These are phyloP conservation scores for Strongylocentrotus purpuratus DNA, from an alignment of 35 echinoderm and acorn worm genomes.

Conservation along the genomic window DNA sequence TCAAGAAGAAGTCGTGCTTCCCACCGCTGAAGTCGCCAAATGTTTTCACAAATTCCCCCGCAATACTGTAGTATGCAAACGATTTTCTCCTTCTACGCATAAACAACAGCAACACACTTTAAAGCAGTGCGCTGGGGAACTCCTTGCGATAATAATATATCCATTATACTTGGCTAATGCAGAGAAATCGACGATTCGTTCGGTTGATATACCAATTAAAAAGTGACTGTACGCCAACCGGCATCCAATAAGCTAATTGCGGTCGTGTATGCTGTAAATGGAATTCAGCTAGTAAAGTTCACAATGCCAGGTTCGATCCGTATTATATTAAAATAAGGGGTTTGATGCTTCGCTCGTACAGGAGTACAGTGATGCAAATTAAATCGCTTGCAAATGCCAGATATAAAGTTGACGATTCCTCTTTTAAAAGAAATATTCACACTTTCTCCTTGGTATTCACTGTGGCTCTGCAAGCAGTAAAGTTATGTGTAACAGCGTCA, in stretches of 20 bases:
- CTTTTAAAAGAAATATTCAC: no score
- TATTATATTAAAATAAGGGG: not conserved
- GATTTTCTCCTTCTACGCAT: not conserved
- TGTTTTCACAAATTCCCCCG: not conserved
- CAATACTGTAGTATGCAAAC: not conserved
- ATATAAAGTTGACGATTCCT: no score
- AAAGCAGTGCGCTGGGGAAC: not conserved
- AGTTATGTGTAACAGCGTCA: not conserved
- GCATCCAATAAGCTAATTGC: conserved; percentile 11
- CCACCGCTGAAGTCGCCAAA: not conserved
- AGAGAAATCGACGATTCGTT: no score
- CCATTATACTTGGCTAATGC: not conserved
- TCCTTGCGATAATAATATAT: not conserved
- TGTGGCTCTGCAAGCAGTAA: not conserved
- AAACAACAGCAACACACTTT: not conserved
- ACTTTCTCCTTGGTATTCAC: not conserved
- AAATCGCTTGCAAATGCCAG: not conserved
- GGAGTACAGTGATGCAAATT: not conserved
- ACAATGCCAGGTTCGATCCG: not conserved
- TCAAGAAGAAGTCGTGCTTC: not conserved
- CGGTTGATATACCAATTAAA: not conserved
- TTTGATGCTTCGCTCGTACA: not conserved
- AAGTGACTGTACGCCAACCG: not conserved
- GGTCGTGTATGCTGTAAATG: not conserved
- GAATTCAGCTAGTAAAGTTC: not conserved